Base-by-base conservation (phyloP, 2,797 vertebrate genomes). In the Sebastes steindachneri region DNA sequence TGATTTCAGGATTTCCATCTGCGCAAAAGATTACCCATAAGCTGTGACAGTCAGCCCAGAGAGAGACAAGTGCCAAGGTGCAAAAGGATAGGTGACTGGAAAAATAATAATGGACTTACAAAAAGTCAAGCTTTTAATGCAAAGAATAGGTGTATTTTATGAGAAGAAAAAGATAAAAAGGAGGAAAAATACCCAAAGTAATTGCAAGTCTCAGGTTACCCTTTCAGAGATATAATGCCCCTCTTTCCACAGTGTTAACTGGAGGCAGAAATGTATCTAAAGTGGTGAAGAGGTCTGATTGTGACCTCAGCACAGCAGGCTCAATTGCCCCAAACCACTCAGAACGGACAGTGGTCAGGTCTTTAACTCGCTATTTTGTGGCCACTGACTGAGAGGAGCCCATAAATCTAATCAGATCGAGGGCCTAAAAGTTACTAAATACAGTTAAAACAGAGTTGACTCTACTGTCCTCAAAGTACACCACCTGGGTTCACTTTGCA, bases 1-100 rank as follows among this genome's bases (percentile, higher is more conserved):
- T 92, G 82, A 93, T 93, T 95, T 90, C 85, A 95, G 82, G 90
- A 86, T 92, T 95, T 95, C 95, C 94, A 95, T 95, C 93, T 95
- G 95, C 85, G 91, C 89, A 75, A 87, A 90, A 92, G 88, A 94
- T 96, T 88, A 93, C 51, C 89, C 82, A 89, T 86, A 77, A 80
- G 75, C 86, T 76, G 85, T 87, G 90, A 93, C 88, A 85, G 87
- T 89, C 80, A 75, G 75, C 33, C 77, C 78, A 83, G 77, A 89
- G 75, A 86, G 77, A 87, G 79, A 77, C 54, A 45, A 75, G 68
- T 86, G 80, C 60, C 63, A 86, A 82, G 62, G 67, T 77, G 74
- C 53, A 72, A 84, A 68, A 77, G 69, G 69, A 82, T 79, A 85
- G 54, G 78, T 87, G 86, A 90, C 80, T 92, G 93, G 92, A 94